A percentile compares a stretch with the other conserved stretches of the same genome.
Conservation (phyloP, 2,888 invertebrate species). For the Lasius platythorax region DNA sequence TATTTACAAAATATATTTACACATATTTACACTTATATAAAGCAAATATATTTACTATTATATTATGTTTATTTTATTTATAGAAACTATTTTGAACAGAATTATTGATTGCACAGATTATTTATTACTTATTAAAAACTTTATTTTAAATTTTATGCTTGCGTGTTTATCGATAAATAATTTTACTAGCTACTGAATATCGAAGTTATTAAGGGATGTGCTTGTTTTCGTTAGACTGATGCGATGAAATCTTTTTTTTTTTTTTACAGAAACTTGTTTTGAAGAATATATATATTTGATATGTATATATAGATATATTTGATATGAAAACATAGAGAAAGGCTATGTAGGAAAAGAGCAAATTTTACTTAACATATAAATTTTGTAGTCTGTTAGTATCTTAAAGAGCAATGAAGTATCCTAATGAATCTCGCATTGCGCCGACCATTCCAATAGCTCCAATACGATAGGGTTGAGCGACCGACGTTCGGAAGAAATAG, state of each 20-base stretch:
- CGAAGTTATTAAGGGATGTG: not conserved
- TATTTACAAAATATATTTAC: too few relatives aligned
- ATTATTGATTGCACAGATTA: not conserved
- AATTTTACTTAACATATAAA: not conserved
- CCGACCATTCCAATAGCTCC: slow-evolving; percentile 68
- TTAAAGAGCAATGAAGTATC: slow-evolving; percentile 8
- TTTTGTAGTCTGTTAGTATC: not conserved
- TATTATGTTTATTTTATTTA: not conserved
- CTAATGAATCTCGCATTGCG: slow-evolving; percentile 50
- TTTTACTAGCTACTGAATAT: not conserved
- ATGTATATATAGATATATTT: not conserved
- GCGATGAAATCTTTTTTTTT: not conserved
- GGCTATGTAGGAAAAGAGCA: not conserved
- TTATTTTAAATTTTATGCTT: not conserved
- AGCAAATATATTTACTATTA: not conserved
- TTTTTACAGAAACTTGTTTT: not conserved
- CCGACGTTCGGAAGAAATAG: slow-evolving; percentile 65
- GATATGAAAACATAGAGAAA: not conserved
- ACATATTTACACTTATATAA: not conserved
- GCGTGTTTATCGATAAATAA: slow-evolving; percentile 8
- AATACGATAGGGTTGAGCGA: slow-evolving; percentile 68
- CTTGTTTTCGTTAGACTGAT: not conserved
- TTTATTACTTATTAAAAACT: not conserved
- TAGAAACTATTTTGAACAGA: not conserved
- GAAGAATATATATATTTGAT: not conserved